Conservation (phyloP, 2,113 vertebrate genomes). For the Heteronetta atricapilla region DNA sequence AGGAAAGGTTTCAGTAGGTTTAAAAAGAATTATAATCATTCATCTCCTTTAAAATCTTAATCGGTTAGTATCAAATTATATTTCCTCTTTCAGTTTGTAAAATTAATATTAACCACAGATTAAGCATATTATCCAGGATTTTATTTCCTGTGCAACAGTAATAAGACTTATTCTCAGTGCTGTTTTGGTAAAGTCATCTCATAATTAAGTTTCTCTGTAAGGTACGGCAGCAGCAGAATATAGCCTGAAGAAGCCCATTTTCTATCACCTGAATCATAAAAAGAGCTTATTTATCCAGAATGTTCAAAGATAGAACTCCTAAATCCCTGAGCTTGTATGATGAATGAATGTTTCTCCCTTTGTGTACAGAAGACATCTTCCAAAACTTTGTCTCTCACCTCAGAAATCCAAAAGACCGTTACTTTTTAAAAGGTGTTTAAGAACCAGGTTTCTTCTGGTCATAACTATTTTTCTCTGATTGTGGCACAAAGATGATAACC, state of each 20-base stretch:
- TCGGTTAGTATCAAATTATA: not conserved
- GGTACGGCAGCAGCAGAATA: not conserved
- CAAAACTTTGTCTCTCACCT: not conserved
- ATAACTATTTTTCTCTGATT: not conserved
- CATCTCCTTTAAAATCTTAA: not conserved
- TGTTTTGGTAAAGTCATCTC: not conserved
- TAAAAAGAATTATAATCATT: not conserved
- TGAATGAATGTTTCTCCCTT: not conserved
- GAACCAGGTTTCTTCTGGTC: rapidly evolving
- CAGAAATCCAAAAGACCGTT: not conserved
- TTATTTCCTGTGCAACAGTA: not conserved
- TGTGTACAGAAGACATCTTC: not conserved
- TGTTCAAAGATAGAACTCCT: not conserved
- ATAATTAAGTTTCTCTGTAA: not conserved
- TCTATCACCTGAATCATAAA: not conserved
- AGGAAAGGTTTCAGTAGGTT: not conserved
- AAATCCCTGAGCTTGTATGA: not conserved
- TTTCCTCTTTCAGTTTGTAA: not conserved
- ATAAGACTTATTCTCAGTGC: not conserved
- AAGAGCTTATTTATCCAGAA: not conserved
- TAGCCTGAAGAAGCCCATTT: not conserved
- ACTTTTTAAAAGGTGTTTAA: not conserved
- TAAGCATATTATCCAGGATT: not conserved
- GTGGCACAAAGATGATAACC: not conserved
- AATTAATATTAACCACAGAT: not conserved